Evolutionary conservation across 2,113 vertebrate genomes (phyloP), one percentile per base, ranked within the genome.

Genomic region (Phylloscopus trochiloides): DNA sequence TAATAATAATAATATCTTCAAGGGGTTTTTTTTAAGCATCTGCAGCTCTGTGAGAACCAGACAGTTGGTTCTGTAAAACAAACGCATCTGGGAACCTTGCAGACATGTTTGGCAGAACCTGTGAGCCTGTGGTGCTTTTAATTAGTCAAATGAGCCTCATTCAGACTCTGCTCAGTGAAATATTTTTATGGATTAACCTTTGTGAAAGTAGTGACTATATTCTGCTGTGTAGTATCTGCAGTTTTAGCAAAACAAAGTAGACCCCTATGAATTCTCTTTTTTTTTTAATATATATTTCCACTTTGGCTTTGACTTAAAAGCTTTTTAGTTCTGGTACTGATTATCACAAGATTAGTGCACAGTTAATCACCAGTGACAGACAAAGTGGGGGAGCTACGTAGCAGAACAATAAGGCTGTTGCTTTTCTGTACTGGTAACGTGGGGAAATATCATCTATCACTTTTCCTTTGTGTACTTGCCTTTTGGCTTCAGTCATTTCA

Each of bases 371-470:
- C 5, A 14, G 17, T 62, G n/a, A 45, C 40, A 67, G 61, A 40
- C 40, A 72, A 38, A 52, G 25, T 9, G 31, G 26, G 47, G n/a
- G 18, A 51, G 31, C n/a, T 50, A 3, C 0, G 0, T 26, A 26
- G 10, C 12, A 63, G 29, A 82, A 63, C 26, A 79, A 7, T 34
- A 59, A n/a, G 17, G 14, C 47, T 54, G 2, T 50, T 92, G 16
- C 28, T 84, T 88, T 67, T 83, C 28, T 66, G 15, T 17, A 4
- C 42, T 65, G 7, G 8, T 79, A 38, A 11, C 9, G 5, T 59
- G 21, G 16, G 11, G 47, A 68, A 77, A 22, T 1, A 1, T 59
- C 25, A n/a, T 59, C 38, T 82, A 43, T 65, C 36, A 32, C 29
- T 72, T 87, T 18, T 22, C 11, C 22, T 61, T 54, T 89, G 29